Base-by-base conservation (phyloP, 2,888 invertebrate species). In the Nezara viridula region DNA sequence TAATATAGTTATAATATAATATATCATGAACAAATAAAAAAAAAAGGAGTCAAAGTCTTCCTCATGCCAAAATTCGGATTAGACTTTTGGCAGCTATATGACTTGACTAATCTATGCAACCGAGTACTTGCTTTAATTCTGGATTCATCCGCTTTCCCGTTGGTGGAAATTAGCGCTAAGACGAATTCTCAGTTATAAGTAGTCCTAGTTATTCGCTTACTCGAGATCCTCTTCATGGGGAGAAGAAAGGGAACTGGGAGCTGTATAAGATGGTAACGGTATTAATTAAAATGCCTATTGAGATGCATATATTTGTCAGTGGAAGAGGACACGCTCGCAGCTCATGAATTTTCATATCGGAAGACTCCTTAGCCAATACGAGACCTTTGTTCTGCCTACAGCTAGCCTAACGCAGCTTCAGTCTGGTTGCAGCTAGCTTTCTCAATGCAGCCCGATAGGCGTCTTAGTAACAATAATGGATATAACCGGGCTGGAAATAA, bases 321-420 rank as follows among this genome's bases (percentile, higher is more conserved):
- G 86, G 32, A 32, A 40, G 55, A 32, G 86, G 40, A 21, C 50
- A 40, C 55, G 40, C 50, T 49, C 47, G 52, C 50, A 44, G n/a
- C 86, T 86, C 86, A 86, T 86, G 86, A 86, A 86, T 86, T 86
- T 86, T 86, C 86, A 86, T 86, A 86, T 86, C 52, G 55, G 52
- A 50, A 86, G 55, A 9, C 86, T 86, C 86, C 86, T 86, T 86
- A 32, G 86, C 40, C 32, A 55, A 40, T 40, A 27, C 32, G 9
- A 55, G 55, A 32, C 37, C 86, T 81, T 81, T 81, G 81, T 81
- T 44, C 40, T 6, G 6, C 37, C 37, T 81, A 21, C 0, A 40
- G n/a, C 44, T 44, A 24, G 44, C 81, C n/a, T n/a, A 9, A n/a
- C 44, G 24, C 44, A 44, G 21, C 81, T 24, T 44, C 40, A 10